Base-by-base conservation (phyloP, 2,888 invertebrate species). In the Parelbella ahira region DNA sequence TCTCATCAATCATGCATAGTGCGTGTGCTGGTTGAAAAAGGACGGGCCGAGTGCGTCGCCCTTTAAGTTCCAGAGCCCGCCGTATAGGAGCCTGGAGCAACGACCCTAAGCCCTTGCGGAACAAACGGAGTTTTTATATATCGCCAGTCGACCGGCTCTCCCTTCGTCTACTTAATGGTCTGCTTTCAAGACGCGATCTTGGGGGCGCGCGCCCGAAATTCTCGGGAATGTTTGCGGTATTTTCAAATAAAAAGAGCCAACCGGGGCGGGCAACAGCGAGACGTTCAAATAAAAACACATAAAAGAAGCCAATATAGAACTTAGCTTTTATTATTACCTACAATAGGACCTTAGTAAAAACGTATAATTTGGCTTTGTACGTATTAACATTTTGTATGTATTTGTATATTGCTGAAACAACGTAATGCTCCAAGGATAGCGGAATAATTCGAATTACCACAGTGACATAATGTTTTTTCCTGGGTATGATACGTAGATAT, bases 61-160 rank as follows among this genome's bases (percentile, higher is more conserved):
- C 78, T 71, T 49, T 50, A 59, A 49, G 64, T 66, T 70, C 67
- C 9, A 4, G 23, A 67, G 61, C 73, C 68, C 58, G 64, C 60
- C 65, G 58, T 57, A 56, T 56, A 64, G 63, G 57, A 67, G 63
- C 62, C 60, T 65, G 70, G 86, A 74, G 63, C 86, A 82, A 74
- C 69, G 83, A 84, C 83, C 84, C 80, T 64, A 61, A 69, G 75
- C 75, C 79, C 78, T 77, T 76, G 60, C 66, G 68, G 70, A 68
- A 72, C 73, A 73, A 66, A 65, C 61, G 54, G 57, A 54, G 59
- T 62, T 72, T 76, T 69, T 74, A 66, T 63, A 58, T 49, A 44
- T 32, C 51, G 45, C 45, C 50, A 47, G 42, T 49, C 50, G 47
- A 51, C 50, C 52, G 50, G 60, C 54, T 49, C 56, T 60, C 57